Percentiles rank a stretch among this genome's conserved stretches.
Conservation (phyloP, 2,113 vertebrate genomes). For the Illadopsis cleaveri region DNA sequence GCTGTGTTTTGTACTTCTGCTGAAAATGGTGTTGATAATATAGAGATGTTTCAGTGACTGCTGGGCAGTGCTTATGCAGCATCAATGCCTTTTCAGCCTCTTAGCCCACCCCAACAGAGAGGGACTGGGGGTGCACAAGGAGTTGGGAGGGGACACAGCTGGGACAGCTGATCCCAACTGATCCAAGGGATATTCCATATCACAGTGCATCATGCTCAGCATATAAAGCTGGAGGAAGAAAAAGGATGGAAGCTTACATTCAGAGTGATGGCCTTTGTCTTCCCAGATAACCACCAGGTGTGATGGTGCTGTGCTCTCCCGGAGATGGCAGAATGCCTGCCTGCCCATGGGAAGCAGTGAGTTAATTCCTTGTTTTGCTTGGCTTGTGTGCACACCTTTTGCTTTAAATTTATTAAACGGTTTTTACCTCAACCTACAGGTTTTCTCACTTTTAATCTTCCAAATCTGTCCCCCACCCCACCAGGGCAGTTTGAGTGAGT, state of each 20-base stretch:
- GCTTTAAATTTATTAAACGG: neutral
- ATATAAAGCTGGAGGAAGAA: neutral
- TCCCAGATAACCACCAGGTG: neutral
- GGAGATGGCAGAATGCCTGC: neutral
- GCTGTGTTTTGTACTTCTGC: neutral
- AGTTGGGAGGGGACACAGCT: neutral
- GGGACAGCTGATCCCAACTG: neutral
- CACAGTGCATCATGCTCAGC: neutral
- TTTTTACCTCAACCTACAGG: neutral
- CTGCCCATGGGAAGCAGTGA: neutral
- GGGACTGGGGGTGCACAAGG: neutral
- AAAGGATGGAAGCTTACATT: neutral
- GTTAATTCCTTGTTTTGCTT: neutral
- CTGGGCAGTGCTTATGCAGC: neutral
- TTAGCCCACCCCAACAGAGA: neutral
- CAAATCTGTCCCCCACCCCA: neutral
- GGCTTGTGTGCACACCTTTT: neutral
- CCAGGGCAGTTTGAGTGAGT: neutral
- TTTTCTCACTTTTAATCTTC: neutral
- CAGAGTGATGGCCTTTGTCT: neutral
- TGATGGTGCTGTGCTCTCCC: neutral
- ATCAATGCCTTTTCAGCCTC: neutral
- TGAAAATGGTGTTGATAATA: rapidly evolving
- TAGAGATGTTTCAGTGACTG: neutral
- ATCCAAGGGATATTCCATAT: neutral